Conservation (phyloP, 1,140 invertebrate genomes). For the Bombus difficillimus region DNA sequence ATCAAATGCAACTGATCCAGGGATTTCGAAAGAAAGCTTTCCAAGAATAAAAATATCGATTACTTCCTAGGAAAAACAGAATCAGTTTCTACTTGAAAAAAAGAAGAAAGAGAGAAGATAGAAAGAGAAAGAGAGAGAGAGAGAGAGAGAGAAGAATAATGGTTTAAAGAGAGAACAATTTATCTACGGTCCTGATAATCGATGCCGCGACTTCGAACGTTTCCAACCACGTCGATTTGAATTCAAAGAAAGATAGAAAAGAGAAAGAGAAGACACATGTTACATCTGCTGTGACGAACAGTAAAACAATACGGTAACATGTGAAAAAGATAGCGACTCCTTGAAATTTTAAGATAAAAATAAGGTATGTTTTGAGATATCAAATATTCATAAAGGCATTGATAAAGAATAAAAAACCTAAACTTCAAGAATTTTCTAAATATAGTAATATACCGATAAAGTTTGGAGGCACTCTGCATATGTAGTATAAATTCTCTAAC, state of each 20-base stretch:
- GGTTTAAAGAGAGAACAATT: constrained; percentile 14
- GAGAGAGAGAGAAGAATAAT: constrained; percentile 9
- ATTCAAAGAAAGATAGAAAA: constrained; percentile 7
- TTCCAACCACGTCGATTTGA: background rate
- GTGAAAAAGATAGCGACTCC: background rate
- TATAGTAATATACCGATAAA: too few species aligned
- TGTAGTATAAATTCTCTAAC: too few species aligned
- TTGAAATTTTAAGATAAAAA: background rate
- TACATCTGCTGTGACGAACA: constrained; percentile 31
- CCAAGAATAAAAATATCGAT: constrained; percentile 73
- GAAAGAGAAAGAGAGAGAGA: constrained; percentile 1
- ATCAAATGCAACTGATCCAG: constrained; percentile 83
- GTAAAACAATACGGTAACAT: background rate
- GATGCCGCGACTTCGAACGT: background rate
- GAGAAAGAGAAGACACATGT: constrained; percentile 23
- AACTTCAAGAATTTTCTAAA: too few species aligned
- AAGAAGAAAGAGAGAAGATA: background rate
- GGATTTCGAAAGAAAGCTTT: constrained; percentile 83
- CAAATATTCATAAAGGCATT: too few species aligned
- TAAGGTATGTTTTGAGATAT: background rate
- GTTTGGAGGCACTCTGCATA: too few species aligned
- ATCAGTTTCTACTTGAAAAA: constrained; percentile 49
- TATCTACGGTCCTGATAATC: constrained; percentile 6
- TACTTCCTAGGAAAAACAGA: constrained; percentile 62
- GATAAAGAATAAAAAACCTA: too few species aligned